Conservation (phyloP, 1,140 invertebrate species). For the Heliconius nattereri region DNA sequence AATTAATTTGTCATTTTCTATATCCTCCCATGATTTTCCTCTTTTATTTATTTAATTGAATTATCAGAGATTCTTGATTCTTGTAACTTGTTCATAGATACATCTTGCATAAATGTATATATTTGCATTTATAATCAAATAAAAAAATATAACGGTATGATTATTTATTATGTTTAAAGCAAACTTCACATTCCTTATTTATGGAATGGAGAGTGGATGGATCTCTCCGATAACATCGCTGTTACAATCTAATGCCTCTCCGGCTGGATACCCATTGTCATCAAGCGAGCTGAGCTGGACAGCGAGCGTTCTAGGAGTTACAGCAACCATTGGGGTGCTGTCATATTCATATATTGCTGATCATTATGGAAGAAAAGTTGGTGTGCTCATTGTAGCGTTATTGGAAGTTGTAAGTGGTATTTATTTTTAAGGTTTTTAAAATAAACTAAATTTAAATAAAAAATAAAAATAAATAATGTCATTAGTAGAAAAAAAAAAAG, state of each 20-base stretch:
- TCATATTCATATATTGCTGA: constrained; percentile 41
- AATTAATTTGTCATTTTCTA: too few relatives aligned
- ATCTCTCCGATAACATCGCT: constrained; percentile 76
- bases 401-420: constrained; percentile 39
- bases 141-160: neutral
- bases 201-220: constrained; percentile 82
- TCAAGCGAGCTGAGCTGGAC: constrained; percentile 74
- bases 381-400: constrained; percentile 42
- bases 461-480: too few relatives aligned
- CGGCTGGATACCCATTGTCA: constrained; percentile 72
- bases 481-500: too few relatives aligned
- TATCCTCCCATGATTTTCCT: too few relatives aligned
- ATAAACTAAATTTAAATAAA: neutral
- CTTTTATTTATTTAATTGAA: too few relatives aligned
- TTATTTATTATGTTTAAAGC: constrained; percentile 57
- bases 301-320: constrained; percentile 48
- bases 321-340: constrained; percentile 36
- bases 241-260: constrained; percentile 66
- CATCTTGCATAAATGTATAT: too few relatives aligned
- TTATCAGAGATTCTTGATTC: too few relatives aligned
- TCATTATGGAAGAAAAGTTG: constrained; percentile 43
- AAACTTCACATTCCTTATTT: constrained; percentile 73
- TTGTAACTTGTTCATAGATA: too few relatives aligned
- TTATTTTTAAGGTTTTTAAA: neutral
- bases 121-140: too few relatives aligned